These are phyloP conservation scores for Barnardius zonarius DNA, from an alignment of 2,113 vertebrate genomes.

Conservation along the genomic window DNA sequence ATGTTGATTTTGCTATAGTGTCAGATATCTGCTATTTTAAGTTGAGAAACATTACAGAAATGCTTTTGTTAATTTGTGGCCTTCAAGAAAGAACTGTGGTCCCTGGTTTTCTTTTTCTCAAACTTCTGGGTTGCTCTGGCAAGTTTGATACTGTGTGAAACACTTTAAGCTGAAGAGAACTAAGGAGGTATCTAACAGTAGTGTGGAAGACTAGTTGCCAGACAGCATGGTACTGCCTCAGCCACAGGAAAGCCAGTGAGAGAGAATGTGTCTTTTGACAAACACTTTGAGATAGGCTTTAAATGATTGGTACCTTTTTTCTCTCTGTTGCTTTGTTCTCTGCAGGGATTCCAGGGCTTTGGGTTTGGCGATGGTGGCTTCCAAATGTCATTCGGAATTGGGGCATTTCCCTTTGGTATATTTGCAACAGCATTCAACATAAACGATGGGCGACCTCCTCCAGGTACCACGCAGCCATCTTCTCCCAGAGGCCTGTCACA, in stretches of 20 bases:
- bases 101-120: neutral
- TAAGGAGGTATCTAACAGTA: neutral
- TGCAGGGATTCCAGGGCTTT: slow-evolving; percentile 96
- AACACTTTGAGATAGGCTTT: neutral
- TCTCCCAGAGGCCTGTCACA: neutral
- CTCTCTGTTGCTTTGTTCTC: neutral
- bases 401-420: slow-evolving; percentile 98
- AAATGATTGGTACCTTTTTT: neutral
- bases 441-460: slow-evolving; percentile 93
- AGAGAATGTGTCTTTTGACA: neutral
- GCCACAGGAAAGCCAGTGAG: fast-evolving
- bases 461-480: slow-evolving; percentile 76
- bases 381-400: slow-evolving; percentile 99
- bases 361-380: slow-evolving; percentile 98
- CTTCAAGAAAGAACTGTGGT: neutral
- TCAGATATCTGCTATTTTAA: neutral
- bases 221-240: neutral
- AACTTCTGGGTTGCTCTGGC: neutral
- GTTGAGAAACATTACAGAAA: neutral
- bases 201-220: neutral
- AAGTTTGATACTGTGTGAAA: neutral
- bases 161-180: neutral
- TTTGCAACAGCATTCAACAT: slow-evolving; percentile 99
- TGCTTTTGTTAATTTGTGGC: neutral
- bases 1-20: neutral